Conservation (phyloP, 2,797 vertebrate genomes). For the Passerculus sandwichensis region DNA sequence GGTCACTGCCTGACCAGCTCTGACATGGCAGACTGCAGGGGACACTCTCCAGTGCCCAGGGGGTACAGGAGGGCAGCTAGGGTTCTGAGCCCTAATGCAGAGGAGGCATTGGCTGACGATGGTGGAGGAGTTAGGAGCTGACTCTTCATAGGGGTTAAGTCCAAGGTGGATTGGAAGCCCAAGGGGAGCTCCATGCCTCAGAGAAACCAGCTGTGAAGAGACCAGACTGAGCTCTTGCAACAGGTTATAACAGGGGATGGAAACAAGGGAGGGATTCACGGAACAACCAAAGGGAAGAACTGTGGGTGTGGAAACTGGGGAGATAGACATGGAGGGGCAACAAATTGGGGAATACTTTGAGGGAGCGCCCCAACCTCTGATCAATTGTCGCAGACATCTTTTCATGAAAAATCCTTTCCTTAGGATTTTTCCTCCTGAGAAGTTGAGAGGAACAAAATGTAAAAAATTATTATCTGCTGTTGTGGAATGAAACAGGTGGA, state of each 20-base stretch:
- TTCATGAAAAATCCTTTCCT: too few relatives aligned
- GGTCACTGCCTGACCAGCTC: too few relatives aligned
- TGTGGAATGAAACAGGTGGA: too few relatives aligned
- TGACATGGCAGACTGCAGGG: too few relatives aligned
- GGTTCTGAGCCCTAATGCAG: background rate
- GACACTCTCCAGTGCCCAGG: background rate
- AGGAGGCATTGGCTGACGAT: background rate
- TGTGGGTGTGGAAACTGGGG: too few relatives aligned
- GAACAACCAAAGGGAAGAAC: background rate
- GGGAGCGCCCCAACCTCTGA: background rate
- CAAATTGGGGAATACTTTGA: background rate
- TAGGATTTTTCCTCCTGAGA: too few relatives aligned
- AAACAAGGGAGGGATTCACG: background rate
- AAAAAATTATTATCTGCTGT: too few relatives aligned
- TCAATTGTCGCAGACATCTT: too few relatives aligned
- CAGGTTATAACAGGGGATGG: background rate
- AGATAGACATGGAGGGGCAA: background rate
- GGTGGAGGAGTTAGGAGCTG: background rate
- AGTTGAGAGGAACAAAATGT: too few relatives aligned
- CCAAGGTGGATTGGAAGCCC: background rate
- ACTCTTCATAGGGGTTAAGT: background rate
- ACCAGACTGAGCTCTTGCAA: background rate
- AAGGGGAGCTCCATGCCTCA: accelerated
- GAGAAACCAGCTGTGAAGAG: too few relatives aligned
- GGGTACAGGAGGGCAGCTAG: background rate